Evolutionary conservation across 2,113 vertebrate genomes (phyloP).

Genomic region (Mastomys natalensis): DNA sequence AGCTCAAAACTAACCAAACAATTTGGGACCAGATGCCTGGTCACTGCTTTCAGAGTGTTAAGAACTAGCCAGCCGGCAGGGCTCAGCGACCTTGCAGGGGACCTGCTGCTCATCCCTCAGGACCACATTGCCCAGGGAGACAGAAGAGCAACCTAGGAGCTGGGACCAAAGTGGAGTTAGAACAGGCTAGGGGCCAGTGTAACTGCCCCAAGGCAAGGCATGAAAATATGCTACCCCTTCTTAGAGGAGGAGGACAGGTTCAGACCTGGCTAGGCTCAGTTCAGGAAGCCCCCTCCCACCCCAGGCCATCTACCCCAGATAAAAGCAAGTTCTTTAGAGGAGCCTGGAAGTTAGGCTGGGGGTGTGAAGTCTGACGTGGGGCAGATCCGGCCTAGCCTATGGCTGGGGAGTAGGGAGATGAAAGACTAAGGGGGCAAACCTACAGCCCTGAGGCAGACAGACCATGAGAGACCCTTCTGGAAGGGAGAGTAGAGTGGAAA

Average conservation of each 20-base stretch:
- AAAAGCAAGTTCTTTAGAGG: background rate
- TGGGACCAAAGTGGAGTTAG: background rate
- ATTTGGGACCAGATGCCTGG: background rate
- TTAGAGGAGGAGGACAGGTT: background rate
- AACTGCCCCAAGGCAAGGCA: background rate
- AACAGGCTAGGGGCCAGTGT: background rate
- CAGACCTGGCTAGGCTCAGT: background rate
- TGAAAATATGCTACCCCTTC: background rate
- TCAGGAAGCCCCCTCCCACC: background rate
- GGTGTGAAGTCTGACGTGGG: background rate
- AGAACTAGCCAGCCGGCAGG: background rate
- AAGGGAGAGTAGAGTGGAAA: background rate
- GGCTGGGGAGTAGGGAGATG: constrained; percentile 10
- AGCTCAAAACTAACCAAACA: background rate
- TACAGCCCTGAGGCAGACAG: background rate
- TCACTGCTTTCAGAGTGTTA: background rate
- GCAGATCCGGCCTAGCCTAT: background rate
- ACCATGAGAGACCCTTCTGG: background rate
- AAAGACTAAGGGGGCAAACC: background rate
- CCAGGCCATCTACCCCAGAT: background rate
- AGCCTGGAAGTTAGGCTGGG: background rate
- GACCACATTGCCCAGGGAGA: background rate
- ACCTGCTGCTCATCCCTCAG: background rate
- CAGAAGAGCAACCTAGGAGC: background rate
- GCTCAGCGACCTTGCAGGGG: background rate